Evolutionary conservation across 2,888 invertebrate species (phyloP).

Genomic region (Drosophila infuscata): DNA sequence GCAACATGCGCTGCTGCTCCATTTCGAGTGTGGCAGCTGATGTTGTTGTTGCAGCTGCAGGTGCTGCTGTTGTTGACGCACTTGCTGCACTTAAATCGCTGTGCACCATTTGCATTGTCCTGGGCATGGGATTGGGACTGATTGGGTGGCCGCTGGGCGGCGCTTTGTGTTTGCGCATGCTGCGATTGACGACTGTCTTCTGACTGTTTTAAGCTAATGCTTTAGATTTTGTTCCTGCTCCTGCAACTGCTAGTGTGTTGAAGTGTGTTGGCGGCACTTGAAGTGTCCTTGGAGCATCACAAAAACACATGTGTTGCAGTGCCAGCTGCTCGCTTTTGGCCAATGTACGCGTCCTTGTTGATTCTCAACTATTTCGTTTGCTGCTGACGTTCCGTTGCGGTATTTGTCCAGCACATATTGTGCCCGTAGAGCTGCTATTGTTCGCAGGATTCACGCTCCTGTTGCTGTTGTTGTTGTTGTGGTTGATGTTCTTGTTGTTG

Average conservation of each 20-base stretch:
- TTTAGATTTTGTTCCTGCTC: conserved; percentile 29
- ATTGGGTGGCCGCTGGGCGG: conserved; percentile 63
- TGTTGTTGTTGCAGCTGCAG: conserved; percentile 27
- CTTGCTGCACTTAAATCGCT: conserved; percentile 39
- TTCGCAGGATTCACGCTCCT: conserved; percentile 14
- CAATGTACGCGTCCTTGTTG: conserved; percentile 38
- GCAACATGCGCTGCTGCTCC: conserved; percentile 62
- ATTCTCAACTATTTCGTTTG: conserved; percentile 48
- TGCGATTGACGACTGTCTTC: conserved; percentile 54
- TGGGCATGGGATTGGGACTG: conserved; percentile 48
- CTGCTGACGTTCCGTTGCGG: conserved; percentile 37
- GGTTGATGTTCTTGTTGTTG: conserved; percentile 44
- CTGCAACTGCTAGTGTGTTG: conserved; percentile 37
- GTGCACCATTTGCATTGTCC: conserved; percentile 62
- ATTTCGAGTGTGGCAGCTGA: conserved; percentile 42
- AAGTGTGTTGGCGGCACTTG: conserved; percentile 70
- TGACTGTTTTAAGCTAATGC: conserved; percentile 51
- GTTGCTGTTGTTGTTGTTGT: conserved; percentile 46
- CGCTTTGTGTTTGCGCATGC: conserved; percentile 80
- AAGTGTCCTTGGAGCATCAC: conserved; percentile 78
- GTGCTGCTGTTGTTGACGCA: conserved; percentile 16
- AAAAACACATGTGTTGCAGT: conserved; percentile 68
- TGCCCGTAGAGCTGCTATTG: conserved; percentile 35
- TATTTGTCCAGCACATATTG: conserved; percentile 69
- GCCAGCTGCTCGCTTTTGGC: conserved; percentile 49